Evolutionary conservation across 1,140 invertebrate species (phyloP), one percentile per base, ranked within the genome.

Genomic region (Pristionchus pacificus): DNA sequence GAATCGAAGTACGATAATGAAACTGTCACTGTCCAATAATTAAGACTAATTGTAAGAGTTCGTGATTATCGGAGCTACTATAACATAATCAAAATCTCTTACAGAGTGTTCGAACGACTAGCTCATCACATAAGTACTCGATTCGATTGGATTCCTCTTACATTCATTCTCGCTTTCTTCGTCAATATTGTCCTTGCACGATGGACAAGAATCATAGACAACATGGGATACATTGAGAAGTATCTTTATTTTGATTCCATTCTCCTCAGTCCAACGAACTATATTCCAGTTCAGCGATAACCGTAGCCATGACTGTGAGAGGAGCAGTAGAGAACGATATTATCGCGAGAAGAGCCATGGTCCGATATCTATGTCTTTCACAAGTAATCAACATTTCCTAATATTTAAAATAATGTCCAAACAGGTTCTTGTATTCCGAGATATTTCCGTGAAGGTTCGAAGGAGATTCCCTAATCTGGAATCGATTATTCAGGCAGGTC

Each of bases 371-470:
- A n/a, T 49, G 55, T 15, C 65, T 75, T 3, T 57, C 74, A n/a
- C 74, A 73, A 60, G 66, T 73, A 19, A 49, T 6, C 6, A 10
- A 10, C 38, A 10, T 19, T 49, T 49, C 38, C 19, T 6, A 19
- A 49, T 49, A 10, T 19, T 49, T 49, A 10, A 6, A 10, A 19
- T 6, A 58, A 24, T 55, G 25, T 33, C 3, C 55, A n/a, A n/a
- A 61, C 60, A 75, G 66, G 71, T 75, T 14, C 66, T 75, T 27
- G 79, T 71, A 3, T 78, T 77, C 27, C 72, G 77, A 6, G 81
- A 82, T 55, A 81, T 82, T 59, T 80, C 75, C 25, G 59, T 83
- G 75, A 80, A 81, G 72, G 80, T 83, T 2, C 62, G 80, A 31
- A 74, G 80, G 33, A 66, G 80, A 31, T 80, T 82, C 58, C 80